phyloP scores from a whole-genome alignment of 2,888 invertebrate species.

The Drosophila quinaria region DNA sequence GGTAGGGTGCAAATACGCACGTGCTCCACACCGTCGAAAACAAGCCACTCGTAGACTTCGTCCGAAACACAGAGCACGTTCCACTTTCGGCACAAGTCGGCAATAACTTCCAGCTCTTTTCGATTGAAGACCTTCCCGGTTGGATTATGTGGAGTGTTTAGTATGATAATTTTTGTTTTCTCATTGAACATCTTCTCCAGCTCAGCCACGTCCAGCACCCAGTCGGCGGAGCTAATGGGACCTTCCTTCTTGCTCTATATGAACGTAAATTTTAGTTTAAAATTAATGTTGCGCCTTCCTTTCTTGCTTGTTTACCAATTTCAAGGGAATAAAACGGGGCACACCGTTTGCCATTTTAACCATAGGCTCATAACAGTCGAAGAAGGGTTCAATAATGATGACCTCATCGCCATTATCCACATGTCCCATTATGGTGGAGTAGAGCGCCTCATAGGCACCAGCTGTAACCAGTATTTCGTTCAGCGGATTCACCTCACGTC shows the following conservation, averaged over 20 bases:
- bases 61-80: constrained; percentile 97
- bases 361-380: constrained; percentile 99
- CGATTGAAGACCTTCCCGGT: constrained; percentile 92
- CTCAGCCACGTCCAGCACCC: constrained; percentile 94
- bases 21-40: constrained; percentile 93
- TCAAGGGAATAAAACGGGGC: constrained; percentile 94
- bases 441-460: constrained; percentile 98
- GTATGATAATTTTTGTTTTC: constrained; percentile 96
- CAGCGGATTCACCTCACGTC: constrained; percentile 92
- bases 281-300: not conserved
- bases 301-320: constrained; percentile 88
- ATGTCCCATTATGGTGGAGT: constrained; percentile 93
- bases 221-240: constrained; percentile 90
- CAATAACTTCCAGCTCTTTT: constrained; percentile 91
- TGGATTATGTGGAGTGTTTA: constrained; percentile 99
- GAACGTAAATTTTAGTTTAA: not conserved
- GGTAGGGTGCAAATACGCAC: constrained; percentile 98
- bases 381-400: constrained; percentile 99
- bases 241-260: constrained; percentile 81
- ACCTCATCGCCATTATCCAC: constrained; percentile 95
- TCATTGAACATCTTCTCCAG: constrained; percentile 92
- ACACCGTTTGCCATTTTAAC: constrained; percentile 94
- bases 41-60: constrained; percentile 99
- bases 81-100: constrained; percentile 95
- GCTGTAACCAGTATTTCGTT: constrained; percentile 95